Percentiles rank a stretch among this genome's conserved stretches.
phyloP scores from a whole-genome alignment of 2,797 vertebrate genomes.

The Lepus townsendii region DNA sequence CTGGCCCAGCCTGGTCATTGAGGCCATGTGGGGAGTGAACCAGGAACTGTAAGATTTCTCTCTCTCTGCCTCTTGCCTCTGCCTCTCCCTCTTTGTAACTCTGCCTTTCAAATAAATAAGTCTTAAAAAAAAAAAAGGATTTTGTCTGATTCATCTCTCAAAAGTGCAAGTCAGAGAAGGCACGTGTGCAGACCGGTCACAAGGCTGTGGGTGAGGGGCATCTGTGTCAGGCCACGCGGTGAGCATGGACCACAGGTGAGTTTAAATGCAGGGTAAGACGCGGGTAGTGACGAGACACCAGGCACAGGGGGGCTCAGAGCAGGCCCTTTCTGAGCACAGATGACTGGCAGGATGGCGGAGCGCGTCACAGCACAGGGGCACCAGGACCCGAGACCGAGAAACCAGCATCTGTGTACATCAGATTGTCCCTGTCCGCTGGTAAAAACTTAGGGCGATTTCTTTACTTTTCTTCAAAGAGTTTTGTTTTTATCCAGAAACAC shows the following conservation, averaged over 20 bases:
- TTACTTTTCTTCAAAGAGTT: slow-evolving; percentile 50
- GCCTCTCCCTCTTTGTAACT: no score
- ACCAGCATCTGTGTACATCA: neutral
- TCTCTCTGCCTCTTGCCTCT: no score
- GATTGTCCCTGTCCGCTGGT: neutral
- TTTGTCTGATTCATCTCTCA: neutral
- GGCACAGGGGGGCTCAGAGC: no score
- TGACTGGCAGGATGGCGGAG: rapidly evolving
- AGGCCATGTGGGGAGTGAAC: no score
- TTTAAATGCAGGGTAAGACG: neutral
- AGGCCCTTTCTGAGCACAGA: rapidly evolving
- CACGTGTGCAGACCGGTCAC: neutral
- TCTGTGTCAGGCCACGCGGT: no score
- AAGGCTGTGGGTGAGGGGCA: neutral
- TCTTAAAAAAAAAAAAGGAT: neutral
- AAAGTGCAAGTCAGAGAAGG: neutral
- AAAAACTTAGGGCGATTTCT: neutral
- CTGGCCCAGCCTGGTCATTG: no score
- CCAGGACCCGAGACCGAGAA: neutral
- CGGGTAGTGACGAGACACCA: neutral
- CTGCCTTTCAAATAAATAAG: no score
- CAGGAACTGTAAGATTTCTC: no score
- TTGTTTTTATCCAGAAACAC: slow-evolving; percentile 74
- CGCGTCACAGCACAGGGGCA: neutral
- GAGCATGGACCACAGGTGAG: no score